These are phyloP conservation scores for Heliconius sara DNA, from an alignment of 2,888 invertebrate genomes.

Conservation along the genomic window DNA sequence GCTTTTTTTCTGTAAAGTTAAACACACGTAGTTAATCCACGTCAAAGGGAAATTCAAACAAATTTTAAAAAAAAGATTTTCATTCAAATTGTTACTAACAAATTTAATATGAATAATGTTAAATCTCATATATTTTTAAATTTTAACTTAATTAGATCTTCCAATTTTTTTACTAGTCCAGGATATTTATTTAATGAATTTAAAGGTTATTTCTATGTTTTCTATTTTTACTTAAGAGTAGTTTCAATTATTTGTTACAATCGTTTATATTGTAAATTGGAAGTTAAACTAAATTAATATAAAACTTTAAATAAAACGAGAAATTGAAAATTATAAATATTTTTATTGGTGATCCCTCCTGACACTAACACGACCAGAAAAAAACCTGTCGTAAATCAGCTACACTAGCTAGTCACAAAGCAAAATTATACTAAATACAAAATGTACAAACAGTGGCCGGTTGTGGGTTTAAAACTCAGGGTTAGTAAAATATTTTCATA, in stretches of 20 bases:
- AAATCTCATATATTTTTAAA: no score
- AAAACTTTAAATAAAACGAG: conserved; percentile 63
- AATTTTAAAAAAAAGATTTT: no score
- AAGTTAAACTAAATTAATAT: conserved; percentile 25
- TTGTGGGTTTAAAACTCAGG: not conserved
- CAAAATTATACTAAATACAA: conserved; percentile 47
- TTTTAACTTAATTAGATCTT: no score
- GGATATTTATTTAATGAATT: not conserved
- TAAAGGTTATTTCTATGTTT: not conserved
- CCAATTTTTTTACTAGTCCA: not conserved
- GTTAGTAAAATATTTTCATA: no score
- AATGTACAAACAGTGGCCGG: conserved; percentile 38
- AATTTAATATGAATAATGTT: no score
- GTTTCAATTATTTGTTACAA: not conserved
- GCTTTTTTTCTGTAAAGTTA: no score
- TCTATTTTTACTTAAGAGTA: not conserved
- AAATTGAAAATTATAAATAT: conserved; percentile 72
- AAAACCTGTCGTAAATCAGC: conserved; percentile 21
- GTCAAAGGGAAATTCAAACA: no score
- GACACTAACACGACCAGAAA: conserved; percentile 52
- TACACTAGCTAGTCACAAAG: conserved; percentile 32
- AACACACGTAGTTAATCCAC: no score
- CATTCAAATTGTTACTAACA: no score
- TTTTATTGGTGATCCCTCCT: conserved; percentile 70
- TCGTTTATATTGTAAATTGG: no score